These are phyloP conservation scores for Drosophila nigricruria DNA, from an alignment of 2,888 invertebrate genomes.

Conservation along the genomic window DNA sequence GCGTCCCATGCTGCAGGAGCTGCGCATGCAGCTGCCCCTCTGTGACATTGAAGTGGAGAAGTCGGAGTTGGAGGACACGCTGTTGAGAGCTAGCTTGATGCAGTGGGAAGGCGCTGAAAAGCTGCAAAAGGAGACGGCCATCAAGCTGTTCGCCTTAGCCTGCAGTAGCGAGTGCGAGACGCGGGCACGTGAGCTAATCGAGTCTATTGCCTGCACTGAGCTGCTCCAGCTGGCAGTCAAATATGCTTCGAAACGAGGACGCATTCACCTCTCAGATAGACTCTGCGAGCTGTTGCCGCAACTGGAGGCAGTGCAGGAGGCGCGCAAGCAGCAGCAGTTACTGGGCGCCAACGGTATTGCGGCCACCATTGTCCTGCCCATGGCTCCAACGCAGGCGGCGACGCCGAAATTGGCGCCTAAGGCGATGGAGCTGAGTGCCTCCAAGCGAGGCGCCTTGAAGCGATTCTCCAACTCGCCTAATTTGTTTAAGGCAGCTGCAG, in stretches of 20 bases:
- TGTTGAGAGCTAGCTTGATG: constrained; percentile 89
- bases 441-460: constrained; percentile 86
- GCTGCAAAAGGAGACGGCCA: constrained; percentile 90
- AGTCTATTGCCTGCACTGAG: constrained; percentile 91
- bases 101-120: constrained; percentile 89
- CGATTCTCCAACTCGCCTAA: constrained; percentile 84
- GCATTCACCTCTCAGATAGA: constrained; percentile 92
- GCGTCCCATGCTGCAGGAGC: constrained; percentile 92
- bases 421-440: constrained; percentile 80
- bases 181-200: constrained; percentile 94
- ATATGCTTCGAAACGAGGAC: constrained; percentile 92
- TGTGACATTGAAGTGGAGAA: constrained; percentile 93
- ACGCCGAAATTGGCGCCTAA: constrained; percentile 77
- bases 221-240: constrained; percentile 94
- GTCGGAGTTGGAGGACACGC: constrained; percentile 91
- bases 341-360: constrained; percentile 57
- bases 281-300: constrained; percentile 88
- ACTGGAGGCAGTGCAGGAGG: constrained; percentile 81
- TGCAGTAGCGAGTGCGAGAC: constrained; percentile 93
- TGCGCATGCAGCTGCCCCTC: constrained; percentile 91
- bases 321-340: constrained; percentile 75
- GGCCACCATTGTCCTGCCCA: constrained; percentile 66
- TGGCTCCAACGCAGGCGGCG: constrained; percentile 26
- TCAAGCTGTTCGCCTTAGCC: constrained; percentile 96
- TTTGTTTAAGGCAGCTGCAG: constrained; percentile 73